A percentile compares a stretch with the other conserved stretches of the same genome.
Conservation (phyloP, 2,113 vertebrate genomes). For the Gavia stellata region DNA sequence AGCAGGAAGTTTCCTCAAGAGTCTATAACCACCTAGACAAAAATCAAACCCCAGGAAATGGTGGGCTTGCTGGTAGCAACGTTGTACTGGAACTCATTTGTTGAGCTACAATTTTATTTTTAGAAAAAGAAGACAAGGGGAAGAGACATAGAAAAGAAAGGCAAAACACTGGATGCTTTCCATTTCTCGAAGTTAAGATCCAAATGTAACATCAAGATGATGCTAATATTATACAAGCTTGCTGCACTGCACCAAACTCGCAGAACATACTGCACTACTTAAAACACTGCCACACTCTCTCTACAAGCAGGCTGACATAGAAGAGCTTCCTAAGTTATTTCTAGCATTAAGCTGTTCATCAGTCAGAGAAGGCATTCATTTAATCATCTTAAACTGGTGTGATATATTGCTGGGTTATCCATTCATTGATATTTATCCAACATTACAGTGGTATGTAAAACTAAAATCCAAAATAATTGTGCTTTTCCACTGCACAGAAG, state of each 20-base stretch:
- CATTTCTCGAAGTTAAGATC: constrained; percentile 67
- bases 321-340: constrained; percentile 54
- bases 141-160: constrained; percentile 31
- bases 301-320: constrained; percentile 52
- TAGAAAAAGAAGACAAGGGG: background rate
- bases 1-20: background rate
- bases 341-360: constrained; percentile 40
- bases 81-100: constrained; percentile 55
- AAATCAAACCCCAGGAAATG: constrained; percentile 56
- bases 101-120: constrained; percentile 40
- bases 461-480: background rate
- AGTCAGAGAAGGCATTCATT: background rate
- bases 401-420: background rate
- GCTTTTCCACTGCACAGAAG: background rate
- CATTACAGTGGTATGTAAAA: background rate
- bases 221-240: constrained; percentile 84
- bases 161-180: constrained; percentile 74
- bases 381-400: constrained; percentile 13
- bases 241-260: constrained; percentile 93
- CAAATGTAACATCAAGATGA: constrained; percentile 69
- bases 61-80: constrained; percentile 37
- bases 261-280: constrained; percentile 78
- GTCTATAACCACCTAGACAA: background rate
- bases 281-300: constrained; percentile 58
- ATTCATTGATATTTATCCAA: background rate